These are phyloP conservation scores for Bubalus kerabau DNA, from an alignment of 2,113 vertebrate species.

Conservation along the genomic window DNA sequence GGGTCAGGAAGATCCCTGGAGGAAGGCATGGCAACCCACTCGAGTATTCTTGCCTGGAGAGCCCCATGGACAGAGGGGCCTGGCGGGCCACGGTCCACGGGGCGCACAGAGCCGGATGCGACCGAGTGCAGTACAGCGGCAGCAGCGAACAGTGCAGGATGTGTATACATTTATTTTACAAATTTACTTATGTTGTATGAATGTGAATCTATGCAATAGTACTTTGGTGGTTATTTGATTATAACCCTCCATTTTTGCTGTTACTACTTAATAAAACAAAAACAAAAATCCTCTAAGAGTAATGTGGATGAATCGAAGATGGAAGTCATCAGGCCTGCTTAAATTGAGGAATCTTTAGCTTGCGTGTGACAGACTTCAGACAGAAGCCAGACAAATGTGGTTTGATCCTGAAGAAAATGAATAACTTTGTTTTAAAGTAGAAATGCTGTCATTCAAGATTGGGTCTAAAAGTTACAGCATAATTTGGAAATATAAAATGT, in stretches of 20 bases:
- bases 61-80: not conserved
- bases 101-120: fast-evolving
- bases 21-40: not conserved
- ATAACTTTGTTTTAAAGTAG: not conserved
- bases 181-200: not conserved
- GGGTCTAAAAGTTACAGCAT: not conserved
- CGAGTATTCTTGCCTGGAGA: not conserved
- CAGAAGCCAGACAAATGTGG: not conserved
- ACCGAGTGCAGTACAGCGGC: not conserved
- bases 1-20: not conserved
- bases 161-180: not conserved
- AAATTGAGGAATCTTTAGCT: not conserved
- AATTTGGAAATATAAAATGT: slow-evolving; percentile 1
- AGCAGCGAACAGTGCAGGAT: fast-evolving
- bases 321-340: not conserved
- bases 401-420: not conserved
- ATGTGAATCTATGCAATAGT: not conserved
- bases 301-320: not conserved
- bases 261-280: not conserved
- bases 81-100: not conserved
- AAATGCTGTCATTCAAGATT: not conserved
- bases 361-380: not conserved
- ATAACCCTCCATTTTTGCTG: not conserved
- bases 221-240: not conserved
- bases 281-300: not conserved